These are phyloP conservation scores for Neolamprologus longior DNA, from an alignment of 2,113 vertebrate genomes.

Conservation along the genomic window DNA sequence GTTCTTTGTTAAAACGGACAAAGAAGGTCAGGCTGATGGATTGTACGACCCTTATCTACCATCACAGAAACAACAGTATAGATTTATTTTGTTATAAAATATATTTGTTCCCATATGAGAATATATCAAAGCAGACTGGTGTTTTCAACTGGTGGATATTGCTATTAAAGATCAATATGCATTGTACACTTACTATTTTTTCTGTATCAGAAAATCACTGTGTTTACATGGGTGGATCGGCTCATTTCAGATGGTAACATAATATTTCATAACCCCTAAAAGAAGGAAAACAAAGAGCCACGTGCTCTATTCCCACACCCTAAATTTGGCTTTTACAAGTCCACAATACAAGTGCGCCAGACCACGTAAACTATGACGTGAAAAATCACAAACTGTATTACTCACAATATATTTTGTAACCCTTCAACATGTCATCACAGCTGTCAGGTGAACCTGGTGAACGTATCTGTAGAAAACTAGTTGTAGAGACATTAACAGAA, in stretches of 20 bases:
- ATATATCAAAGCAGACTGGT: constrained; percentile 47
- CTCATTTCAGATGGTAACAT: constrained; percentile 60
- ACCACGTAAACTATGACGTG: background rate
- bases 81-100: constrained; percentile 70
- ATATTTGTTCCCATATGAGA: constrained; percentile 46
- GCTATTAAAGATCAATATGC: constrained; percentile 49
- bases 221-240: constrained; percentile 66
- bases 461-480: constrained; percentile 8
- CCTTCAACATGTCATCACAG: background rate
- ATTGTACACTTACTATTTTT: constrained; percentile 68
- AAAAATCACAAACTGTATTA: background rate
- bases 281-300: background rate
- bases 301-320: background rate
- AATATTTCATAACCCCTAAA: constrained; percentile 25
- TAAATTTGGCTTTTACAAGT: background rate
- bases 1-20: constrained; percentile 24
- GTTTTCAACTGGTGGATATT: constrained; percentile 46
- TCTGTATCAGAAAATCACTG: constrained; percentile 79
- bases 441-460: background rate
- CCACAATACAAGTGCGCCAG: background rate
- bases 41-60: constrained; percentile 7
- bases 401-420: background rate
- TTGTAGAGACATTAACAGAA: background rate
- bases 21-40: constrained; percentile 13
- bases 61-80: constrained; percentile 43